Conservation (phyloP, 2,888 invertebrate species). For the Megamerina dolium region DNA sequence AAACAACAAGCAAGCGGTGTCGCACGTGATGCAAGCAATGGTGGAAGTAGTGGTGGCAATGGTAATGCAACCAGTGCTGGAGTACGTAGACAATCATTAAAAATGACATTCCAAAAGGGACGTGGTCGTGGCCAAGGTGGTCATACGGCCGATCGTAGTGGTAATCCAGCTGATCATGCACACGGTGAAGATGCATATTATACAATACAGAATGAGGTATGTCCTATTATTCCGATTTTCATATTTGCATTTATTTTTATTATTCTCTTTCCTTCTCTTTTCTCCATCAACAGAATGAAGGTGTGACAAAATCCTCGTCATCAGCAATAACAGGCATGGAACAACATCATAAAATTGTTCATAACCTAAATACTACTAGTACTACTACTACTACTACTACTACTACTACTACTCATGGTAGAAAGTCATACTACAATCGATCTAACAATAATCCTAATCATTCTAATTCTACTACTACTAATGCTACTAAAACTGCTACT, state of each 20-base stretch:
- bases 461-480: conserved; percentile 22
- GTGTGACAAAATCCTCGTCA: conserved; percentile 44
- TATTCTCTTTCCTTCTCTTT: conserved; percentile 5
- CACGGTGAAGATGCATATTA: conserved; percentile 54
- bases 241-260: not conserved
- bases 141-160: conserved; percentile 45
- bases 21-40: conserved; percentile 16
- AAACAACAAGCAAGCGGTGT: conserved; percentile 1
- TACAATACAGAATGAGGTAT: conserved; percentile 67
- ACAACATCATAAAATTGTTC: too few species aligned
- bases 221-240: conserved; percentile 15
- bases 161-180: conserved; percentile 36
- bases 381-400: conserved; percentile 26
- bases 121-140: conserved; percentile 53
- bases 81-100: conserved; percentile 57
- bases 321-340: too few species aligned
- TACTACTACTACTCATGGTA: conserved; percentile 53
- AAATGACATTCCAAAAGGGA: conserved; percentile 73
- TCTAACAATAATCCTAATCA: conserved; percentile 57
- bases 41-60: conserved; percentile 11
- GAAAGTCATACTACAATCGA: conserved; percentile 72
- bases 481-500: conserved; percentile 35
- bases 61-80: conserved; percentile 22
- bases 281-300: conserved; percentile 53
- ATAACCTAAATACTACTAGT: conserved; percentile 21